Base-by-base conservation (phyloP, 2,888 invertebrate species). In the Drosophila incognita region DNA sequence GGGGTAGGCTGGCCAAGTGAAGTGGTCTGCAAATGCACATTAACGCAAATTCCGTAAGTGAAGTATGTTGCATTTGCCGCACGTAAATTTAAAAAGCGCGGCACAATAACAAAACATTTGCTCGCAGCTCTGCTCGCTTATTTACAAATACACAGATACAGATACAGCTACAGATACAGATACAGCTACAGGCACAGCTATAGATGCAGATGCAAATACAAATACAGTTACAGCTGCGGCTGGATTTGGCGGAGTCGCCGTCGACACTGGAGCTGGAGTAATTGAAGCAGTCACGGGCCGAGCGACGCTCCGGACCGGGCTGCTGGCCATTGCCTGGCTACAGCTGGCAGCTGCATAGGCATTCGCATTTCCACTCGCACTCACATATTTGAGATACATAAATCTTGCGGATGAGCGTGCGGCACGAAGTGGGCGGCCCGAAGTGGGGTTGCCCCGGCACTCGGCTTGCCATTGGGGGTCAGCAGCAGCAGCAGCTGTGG, bases 21-120 rank as follows among this genome's bases (percentile, higher is more conserved):
- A 91, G 91, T 91, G 91, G 91, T 91, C 90, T 88, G 83, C 86
- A 81, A 90, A 87, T 90, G 76, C 87, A 81, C 91, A 90, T 90
- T 90, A 89, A 90, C 84, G 89, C 82, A 90, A 90, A 88, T 88
- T 82, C 89, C 87, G 89, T 78, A 90, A 91, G 89, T 89, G 91
- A 82, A 89, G 84, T 83, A 91, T 89, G 86, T 88, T 90, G 83
- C 84, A 91, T 90, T 90, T 90, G 86, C 90, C 81, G 87, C 80
- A 91, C 90, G 87, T 91, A 90, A 89, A 91, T 90, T 90, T 85
- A 76, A 86, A 89, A 87, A 87, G 77, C 87, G 87, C 82, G 81
- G 80, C 82, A 77, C 87, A 86, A 88, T 83, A 87, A 86, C 85
- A 87, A 87, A 89, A 89, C 85, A 87, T 70, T 76, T 67, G 73